phyloP scores from a whole-genome alignment of 1,140 invertebrate genomes.

The Anastatus disparis region DNA sequence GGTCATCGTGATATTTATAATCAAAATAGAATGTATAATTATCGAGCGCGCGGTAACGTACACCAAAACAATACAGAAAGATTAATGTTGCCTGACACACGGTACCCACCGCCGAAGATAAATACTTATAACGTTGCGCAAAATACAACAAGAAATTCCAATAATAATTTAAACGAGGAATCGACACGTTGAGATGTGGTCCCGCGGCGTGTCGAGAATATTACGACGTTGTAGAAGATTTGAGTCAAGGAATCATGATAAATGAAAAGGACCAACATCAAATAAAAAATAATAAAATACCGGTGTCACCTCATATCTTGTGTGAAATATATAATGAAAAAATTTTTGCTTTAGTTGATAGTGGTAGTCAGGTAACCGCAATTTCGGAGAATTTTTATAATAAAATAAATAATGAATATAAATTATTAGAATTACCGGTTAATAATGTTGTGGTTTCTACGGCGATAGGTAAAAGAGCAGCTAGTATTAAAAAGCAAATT shows the following conservation, averaged over 20 bases:
- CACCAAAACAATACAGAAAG: too few species aligned
- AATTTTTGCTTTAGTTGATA: constrained; percentile 5
- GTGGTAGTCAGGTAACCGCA: constrained; percentile 43
- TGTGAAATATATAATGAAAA: not conserved
- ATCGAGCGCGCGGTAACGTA: not conserved
- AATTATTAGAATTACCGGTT: constrained; percentile 41
- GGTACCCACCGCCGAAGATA: too few species aligned
- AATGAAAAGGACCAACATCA: too few species aligned
- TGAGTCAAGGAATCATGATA: not conserved
- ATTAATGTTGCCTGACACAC: too few species aligned
- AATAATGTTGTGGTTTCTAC: constrained; percentile 42
- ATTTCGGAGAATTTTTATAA: constrained; percentile 42
- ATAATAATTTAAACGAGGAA: not conserved
- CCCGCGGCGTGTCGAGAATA: not conserved
- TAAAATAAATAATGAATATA: constrained; percentile 28
- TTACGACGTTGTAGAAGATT: too few species aligned
- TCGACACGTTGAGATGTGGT: not conserved
- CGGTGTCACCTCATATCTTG: too few species aligned
- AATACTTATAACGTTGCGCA: too few species aligned
- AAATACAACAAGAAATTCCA: too few species aligned
- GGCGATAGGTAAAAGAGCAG: constrained; percentile 35
- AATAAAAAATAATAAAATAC: too few species aligned
- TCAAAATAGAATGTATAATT: too few species aligned
- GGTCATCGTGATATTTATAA: too few species aligned
- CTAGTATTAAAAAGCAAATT: constrained; percentile 29